Base-by-base conservation (phyloP, 2,113 vertebrate genomes). In the Irena cyanogastra region DNA sequence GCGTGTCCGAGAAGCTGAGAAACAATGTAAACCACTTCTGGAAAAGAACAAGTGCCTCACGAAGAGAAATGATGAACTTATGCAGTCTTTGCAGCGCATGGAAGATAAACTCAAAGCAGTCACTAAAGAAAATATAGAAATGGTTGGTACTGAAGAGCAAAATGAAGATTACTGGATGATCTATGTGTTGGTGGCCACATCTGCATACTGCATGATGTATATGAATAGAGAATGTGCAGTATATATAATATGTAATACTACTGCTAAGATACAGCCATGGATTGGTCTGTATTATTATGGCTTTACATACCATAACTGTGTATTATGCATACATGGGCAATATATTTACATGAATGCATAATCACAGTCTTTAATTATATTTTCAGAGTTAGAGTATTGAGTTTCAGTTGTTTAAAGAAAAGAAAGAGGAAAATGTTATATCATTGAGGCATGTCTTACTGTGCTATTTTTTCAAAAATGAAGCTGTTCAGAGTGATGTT, bases 31-130 rank as follows among this genome's bases (percentile, higher is more conserved):
- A 97, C 99, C 99, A 69, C 97, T 99, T 96, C 98, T 99, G 98
- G 99, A 99, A 93, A 99, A 99, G 98, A 99, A 99, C 97, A 99
- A 99, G 98, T 98, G 99, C 97, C 98, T 99, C 95, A 98, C 97
- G 53, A 99, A 98, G 97, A 99, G 99, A 98, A 99, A 99, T 3
- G 99, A 99, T 65, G 99, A 99, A 50, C 97, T 99, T 84, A 99
- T 98, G 96, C 98, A 98, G 72, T 99, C 99, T 20, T 96, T 99
- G 89, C 99, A 99, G 90, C 99, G 99, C 83, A 98, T 99, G 98
- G 99, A 99, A 92, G 99, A 99, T 17, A 99, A 99, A 87, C 96
- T 99, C 49, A 99, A 99, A 98, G 97, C 96, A 13, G 76, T 99
- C 65, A 98, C 97, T 80, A 99, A 98, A 97, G 99, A 99, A 96